phyloP scores from a whole-genome alignment of 2,797 vertebrate species.

The Prionace glauca region DNA sequence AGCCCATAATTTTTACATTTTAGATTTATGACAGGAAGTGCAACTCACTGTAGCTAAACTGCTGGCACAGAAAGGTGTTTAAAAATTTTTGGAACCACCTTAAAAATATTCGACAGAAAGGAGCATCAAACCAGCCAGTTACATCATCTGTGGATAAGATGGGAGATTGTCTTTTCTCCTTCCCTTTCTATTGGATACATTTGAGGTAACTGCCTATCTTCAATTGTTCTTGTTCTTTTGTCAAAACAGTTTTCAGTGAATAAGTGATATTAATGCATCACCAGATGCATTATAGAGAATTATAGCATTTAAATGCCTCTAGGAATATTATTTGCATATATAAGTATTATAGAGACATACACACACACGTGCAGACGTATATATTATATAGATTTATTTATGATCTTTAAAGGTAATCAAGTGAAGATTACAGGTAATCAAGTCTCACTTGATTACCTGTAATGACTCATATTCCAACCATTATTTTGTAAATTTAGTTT shows the following conservation, averaged over 20 bases:
- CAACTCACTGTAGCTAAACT: background rate
- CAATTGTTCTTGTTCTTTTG: background rate
- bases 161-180: background rate
- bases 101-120: background rate
- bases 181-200: background rate
- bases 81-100: background rate
- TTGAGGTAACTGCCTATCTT: background rate
- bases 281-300: too few species aligned
- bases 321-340: too few species aligned
- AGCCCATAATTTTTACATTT: background rate
- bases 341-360: too few species aligned
- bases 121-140: background rate
- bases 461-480: too few species aligned
- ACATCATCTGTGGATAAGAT: background rate
- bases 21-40: background rate
- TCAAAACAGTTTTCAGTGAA: background rate
- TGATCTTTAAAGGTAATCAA: too few species aligned
- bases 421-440: too few species aligned
- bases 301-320: too few species aligned
- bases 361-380: too few species aligned
- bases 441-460: too few species aligned
- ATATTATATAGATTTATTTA: too few species aligned
- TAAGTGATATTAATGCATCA: too few species aligned
- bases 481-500: too few species aligned
- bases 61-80: background rate